Percentiles rank a stretch among this genome's conserved stretches.
Conservation (phyloP, 2,888 invertebrate species). For the Drosophila algonquin region DNA sequence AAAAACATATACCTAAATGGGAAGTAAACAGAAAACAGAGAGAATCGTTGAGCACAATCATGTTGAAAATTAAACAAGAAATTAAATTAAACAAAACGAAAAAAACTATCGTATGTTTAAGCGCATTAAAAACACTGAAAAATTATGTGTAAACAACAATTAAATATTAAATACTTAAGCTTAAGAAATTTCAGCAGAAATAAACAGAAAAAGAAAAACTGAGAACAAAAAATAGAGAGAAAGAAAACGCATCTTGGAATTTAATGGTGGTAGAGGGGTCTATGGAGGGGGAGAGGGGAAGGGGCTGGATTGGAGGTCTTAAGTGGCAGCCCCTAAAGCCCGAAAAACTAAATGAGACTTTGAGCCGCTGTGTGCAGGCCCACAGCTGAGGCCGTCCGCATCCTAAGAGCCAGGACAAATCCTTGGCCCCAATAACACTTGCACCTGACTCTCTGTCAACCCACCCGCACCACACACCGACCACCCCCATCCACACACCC, state of each 20-base stretch:
- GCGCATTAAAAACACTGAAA: conserved; percentile 51
- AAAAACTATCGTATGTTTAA: conserved; percentile 30
- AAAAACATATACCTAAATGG: conserved; percentile 8
- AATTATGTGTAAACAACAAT: conserved; percentile 45
- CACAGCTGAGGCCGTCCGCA: conserved; percentile 55
- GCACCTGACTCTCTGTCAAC: conserved; percentile 3
- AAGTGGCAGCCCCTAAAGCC: conserved; percentile 31
- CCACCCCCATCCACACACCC: background rate
- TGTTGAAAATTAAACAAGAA: conserved; percentile 64
- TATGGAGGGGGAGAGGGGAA: background rate
- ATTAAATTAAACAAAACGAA: conserved; percentile 19
- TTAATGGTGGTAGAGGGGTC: background rate
- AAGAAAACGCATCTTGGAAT: conserved; percentile 33
- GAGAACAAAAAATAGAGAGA: conserved; percentile 46
- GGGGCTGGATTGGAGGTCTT: background rate
- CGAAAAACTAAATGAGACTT: conserved; percentile 62
- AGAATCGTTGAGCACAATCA: conserved; percentile 83
- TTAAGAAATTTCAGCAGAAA: conserved; percentile 59
- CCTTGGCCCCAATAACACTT: conserved; percentile 29
- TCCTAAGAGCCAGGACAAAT: conserved; percentile 27
- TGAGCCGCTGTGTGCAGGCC: conserved; percentile 57
- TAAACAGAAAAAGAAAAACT: conserved; percentile 20
- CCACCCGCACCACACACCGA: background rate
- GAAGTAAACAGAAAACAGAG: conserved; percentile 26
- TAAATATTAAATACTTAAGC: conserved; percentile 59